These are phyloP conservation scores for Sinotaia quadrata DNA, from an alignment of 2,888 invertebrate species.

Conservation along the genomic window DNA sequence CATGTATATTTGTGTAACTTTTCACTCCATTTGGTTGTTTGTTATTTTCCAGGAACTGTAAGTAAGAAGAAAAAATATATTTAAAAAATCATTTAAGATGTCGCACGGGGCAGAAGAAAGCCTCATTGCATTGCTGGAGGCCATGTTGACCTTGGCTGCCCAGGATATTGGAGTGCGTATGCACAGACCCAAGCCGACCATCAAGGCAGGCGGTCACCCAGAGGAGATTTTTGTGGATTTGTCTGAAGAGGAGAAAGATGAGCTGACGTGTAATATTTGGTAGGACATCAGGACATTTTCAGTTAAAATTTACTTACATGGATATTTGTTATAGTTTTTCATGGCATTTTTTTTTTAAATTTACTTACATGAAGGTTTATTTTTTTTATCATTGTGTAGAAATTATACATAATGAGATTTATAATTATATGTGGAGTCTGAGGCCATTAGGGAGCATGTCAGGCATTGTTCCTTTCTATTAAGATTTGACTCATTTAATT, in stretches of 20 bases:
- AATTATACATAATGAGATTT: too few species aligned
- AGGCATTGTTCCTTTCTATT: too few species aligned
- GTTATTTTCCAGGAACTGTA: background rate
- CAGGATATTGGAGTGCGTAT: constrained; percentile 25
- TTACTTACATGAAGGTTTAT: too few species aligned
- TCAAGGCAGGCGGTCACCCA: constrained; percentile 67
- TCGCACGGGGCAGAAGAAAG: constrained; percentile 34
- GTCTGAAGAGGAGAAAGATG: constrained; percentile 63
- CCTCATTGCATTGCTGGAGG: constrained; percentile 57
- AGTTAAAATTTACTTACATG: too few species aligned
- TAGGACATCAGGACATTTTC: too few species aligned
- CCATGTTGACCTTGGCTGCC: constrained; percentile 52
- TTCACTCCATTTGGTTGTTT: background rate
- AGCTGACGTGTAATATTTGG: constrained; percentile 67
- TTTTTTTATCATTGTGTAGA: too few species aligned
- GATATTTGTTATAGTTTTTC: too few species aligned
- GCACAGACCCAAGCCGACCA: constrained; percentile 38
- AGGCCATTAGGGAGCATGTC: too few species aligned
- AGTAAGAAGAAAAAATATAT: background rate
- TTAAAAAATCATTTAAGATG: constrained; percentile 6
- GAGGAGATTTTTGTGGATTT: constrained; percentile 67
- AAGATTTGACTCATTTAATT: too few species aligned
- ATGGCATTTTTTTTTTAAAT: too few species aligned
- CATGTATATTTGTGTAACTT: background rate
- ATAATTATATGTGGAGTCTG: too few species aligned